phyloP scores from a whole-genome alignment of 2,797 vertebrate species.

The Enteromius fasciolatus region DNA sequence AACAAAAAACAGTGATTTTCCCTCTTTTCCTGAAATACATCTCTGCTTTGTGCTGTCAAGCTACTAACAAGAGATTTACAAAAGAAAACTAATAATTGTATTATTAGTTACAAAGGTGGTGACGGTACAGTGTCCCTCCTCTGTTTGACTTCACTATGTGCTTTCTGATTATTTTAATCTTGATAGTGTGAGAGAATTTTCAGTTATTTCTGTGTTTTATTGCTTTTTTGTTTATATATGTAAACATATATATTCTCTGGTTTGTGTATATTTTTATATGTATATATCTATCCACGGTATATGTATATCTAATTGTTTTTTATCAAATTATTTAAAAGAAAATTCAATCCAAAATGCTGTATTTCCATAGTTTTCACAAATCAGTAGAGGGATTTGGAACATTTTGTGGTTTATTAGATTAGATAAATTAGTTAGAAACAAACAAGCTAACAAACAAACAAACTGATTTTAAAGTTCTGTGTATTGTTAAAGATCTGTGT shows the following conservation, averaged over 20 bases:
- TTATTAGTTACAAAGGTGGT: constrained; percentile 79
- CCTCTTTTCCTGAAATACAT: constrained; percentile 94
- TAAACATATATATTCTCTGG: constrained; percentile 27
- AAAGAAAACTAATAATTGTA: constrained; percentile 77
- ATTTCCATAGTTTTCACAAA: neutral
- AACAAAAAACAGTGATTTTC: constrained; percentile 70
- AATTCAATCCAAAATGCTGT: constrained; percentile 9
- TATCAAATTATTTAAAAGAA: neutral
- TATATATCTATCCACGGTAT: neutral
- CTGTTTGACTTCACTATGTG: constrained; percentile 82
- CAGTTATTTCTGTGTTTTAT: constrained; percentile 72
- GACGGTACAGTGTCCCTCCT: constrained; percentile 79
- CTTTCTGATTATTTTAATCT: constrained; percentile 81
- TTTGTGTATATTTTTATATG: constrained; percentile 15
- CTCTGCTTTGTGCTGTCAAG: constrained; percentile 82
- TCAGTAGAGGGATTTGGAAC: constrained; percentile 12
- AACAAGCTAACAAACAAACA: neutral
- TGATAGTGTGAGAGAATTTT: constrained; percentile 83
- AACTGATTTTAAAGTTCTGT: neutral
- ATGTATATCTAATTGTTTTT: constrained; percentile 38
- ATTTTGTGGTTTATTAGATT: neutral
- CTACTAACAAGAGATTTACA: constrained; percentile 73
- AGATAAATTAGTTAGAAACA: neutral
- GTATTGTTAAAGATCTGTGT: neutral
- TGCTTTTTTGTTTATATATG: constrained; percentile 69